Conservation (phyloP, 2,888 invertebrate species). For the Choreutis nemorana region DNA sequence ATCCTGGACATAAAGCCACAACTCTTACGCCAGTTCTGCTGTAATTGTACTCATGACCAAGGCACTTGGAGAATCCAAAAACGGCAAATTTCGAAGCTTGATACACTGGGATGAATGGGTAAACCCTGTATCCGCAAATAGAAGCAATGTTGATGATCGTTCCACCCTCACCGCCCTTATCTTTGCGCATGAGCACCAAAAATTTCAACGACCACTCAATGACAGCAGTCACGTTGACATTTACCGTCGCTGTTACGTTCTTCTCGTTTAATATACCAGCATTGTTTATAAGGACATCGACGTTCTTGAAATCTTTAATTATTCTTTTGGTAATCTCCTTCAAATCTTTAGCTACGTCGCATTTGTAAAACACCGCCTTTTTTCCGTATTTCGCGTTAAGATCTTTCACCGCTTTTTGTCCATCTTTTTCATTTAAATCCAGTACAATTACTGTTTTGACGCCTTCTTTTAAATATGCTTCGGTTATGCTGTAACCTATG, state of each 20-base stretch:
- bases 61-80: constrained; percentile 44
- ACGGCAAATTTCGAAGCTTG: constrained; percentile 62
- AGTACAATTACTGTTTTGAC: constrained; percentile 23
- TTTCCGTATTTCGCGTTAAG: constrained; percentile 47
- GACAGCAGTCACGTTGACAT: constrained; percentile 17
- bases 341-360: constrained; percentile 58
- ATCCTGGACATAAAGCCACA: constrained; percentile 52
- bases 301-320: constrained; percentile 26
- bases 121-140: constrained; percentile 53
- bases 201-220: constrained; percentile 34
- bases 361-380: constrained; percentile 48
- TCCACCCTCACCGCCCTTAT: constrained; percentile 55
- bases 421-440: constrained; percentile 26
- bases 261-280: constrained; percentile 37
- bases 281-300: constrained; percentile 51
- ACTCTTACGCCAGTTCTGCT: constrained; percentile 47
- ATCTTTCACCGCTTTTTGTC: constrained; percentile 37
- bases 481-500: constrained; percentile 52
- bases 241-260: constrained; percentile 4
- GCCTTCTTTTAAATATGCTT: constrained; percentile 45
- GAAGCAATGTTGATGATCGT: constrained; percentile 66
- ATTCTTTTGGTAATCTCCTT: constrained; percentile 34
- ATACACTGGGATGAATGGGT: constrained; percentile 54
- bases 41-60: constrained; percentile 39
- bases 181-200: constrained; percentile 51